Evolutionary conservation across 2,888 invertebrate species (phyloP), one percentile per base, ranked within the genome.

Genomic region (Thereva nobilitata): DNA sequence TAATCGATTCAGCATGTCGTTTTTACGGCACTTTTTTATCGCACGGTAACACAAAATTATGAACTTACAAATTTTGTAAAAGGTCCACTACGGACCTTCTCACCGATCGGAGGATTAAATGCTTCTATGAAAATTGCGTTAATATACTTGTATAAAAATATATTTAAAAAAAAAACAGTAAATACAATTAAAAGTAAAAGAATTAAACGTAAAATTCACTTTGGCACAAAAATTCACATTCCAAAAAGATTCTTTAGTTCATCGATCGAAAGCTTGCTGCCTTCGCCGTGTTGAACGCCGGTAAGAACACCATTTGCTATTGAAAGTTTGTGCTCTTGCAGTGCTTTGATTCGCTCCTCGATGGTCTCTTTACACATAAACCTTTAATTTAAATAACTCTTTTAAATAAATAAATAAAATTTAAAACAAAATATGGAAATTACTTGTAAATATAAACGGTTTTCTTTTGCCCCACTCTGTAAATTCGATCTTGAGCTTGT

Each of bases 401-500:
- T 69, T 38, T 67, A 70, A 44, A 44, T 23, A 56, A 53, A 55
- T n/a, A 35, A 59, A 42, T 7, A n/a, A 47, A 35, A 23, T 34
- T 4, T 37, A 59, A 45, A 10, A 52, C 10, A 45, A 34, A 23
- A 3, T 3, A n/a, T 41, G 5, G 37, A 49, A 76, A 81, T 79
- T 75, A 92, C 90, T 92, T 92, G 79, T 95, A 92, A 57, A 97
- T 87, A 73, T 86, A 84, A 0, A 96, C 95, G 72, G 86, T 80
- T 75, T 90, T 92, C 55, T 80, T 86, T 79, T 97, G 97, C 0
- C 97, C 97, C 70, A 97, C 89, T 68, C 97, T 83, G 82, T 96
- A 95, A 70, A 97, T 89, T 69, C 97, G 85, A 82, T 97, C 97
- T 82, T 93, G 93, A 0, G 97, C 97, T 80, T 97, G 97, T 50